phyloP scores from a whole-genome alignment of 2,113 vertebrate species.

The Ginglymostoma cirratum region DNA sequence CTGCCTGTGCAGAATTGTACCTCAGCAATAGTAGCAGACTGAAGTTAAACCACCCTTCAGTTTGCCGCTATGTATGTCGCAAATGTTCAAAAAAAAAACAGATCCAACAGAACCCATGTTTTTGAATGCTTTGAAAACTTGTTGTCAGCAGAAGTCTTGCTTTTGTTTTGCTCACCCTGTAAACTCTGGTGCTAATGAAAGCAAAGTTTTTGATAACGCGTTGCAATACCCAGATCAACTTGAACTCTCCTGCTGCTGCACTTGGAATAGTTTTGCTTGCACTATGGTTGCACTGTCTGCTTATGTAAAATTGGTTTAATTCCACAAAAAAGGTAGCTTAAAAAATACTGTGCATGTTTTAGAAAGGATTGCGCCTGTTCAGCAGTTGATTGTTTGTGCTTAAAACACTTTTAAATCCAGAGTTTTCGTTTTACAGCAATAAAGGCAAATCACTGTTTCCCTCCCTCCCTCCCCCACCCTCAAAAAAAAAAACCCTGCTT shows the following conservation, averaged over 20 bases:
- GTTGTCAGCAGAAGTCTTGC: neutral
- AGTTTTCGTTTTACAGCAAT: neutral
- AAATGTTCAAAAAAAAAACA: neutral
- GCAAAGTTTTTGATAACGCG: neutral
- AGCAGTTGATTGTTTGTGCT: neutral
- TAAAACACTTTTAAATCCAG: neutral
- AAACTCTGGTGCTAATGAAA: neutral
- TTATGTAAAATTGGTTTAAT: conserved; percentile 18
- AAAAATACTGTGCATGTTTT: neutral
- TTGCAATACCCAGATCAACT: conserved; percentile 23
- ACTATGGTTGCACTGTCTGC: conserved; percentile 9
- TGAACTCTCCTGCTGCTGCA: neutral
- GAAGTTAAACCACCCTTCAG: neutral
- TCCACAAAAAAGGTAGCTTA: neutral
- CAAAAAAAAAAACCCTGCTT: neutral
- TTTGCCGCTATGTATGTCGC: neutral
- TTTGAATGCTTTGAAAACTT: conserved; percentile 26
- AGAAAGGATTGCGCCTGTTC: conserved; percentile 14
- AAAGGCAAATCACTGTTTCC: neutral
- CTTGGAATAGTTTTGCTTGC: conserved; percentile 10
- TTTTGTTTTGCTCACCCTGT: conserved; percentile 18
- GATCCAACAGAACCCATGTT: neutral
- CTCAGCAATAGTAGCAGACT: conserved; percentile 5
- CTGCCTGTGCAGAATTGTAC: neutral
- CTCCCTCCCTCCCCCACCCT: neutral